A percentile compares a stretch with the other conserved stretches of the same genome.
These are phyloP conservation scores for Leptobrachium ailaonicum DNA, from an alignment of 2,113 vertebrate genomes.

Conservation along the genomic window DNA sequence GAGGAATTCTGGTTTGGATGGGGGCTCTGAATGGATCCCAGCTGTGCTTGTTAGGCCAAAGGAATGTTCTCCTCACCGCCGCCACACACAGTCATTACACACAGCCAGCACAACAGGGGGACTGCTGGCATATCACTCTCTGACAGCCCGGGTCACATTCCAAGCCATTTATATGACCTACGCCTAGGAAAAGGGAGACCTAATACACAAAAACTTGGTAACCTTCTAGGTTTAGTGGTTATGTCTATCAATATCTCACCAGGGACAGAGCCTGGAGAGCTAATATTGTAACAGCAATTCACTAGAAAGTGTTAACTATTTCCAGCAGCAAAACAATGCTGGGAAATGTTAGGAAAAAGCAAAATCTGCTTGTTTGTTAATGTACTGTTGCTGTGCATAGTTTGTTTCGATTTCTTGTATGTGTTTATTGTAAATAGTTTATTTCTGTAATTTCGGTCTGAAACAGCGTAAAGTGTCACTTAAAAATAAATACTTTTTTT, in stretches of 20 bases:
- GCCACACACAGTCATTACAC: slow-evolving; percentile 40
- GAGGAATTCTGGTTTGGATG: slow-evolving; percentile 46
- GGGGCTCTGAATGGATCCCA: slow-evolving; percentile 48
- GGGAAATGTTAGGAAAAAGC: not conserved
- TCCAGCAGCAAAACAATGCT: not conserved
- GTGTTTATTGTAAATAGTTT: no score
- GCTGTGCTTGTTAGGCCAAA: slow-evolving; percentile 39
- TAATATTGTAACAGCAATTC: not conserved
- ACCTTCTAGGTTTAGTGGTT: slow-evolving; percentile 1
- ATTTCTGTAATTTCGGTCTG: no score
- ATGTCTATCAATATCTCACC: not conserved
- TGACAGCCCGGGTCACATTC: slow-evolving; percentile 39
- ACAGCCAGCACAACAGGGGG: slow-evolving; percentile 33
- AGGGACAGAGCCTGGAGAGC: not conserved
- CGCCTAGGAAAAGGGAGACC: slow-evolving; percentile 24
- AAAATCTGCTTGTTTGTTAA: no score
- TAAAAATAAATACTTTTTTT: no score
- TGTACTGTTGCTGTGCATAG: no score
- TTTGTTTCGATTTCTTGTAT: no score
- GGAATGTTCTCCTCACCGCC: slow-evolving; percentile 33
- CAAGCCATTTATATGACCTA: slow-evolving; percentile 26
- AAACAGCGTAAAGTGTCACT: no score
- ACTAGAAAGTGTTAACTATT: not conserved
- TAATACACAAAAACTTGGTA: slow-evolving; percentile 27
- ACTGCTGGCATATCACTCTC: slow-evolving; percentile 26